Evolutionary conservation across 1,140 invertebrate species (phyloP), one percentile per base, ranked within the genome.

Genomic region (Drosophila suzukii): DNA sequence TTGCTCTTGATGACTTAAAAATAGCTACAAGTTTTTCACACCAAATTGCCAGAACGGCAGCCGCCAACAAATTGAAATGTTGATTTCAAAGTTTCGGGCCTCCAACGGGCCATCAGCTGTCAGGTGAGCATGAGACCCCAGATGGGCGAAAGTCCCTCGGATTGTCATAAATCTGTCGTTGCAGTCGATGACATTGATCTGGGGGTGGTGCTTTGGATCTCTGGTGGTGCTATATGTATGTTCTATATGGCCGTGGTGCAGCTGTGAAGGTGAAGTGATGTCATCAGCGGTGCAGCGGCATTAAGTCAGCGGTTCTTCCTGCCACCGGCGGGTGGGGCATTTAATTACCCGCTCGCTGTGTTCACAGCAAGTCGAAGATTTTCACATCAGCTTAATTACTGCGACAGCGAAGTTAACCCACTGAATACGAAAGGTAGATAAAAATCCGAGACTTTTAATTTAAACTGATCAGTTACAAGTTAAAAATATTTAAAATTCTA

Each of bases 1-100:
- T 6, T 44, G 61, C 30, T 41, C 43, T 44, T 71, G 68, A 72
- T 71, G 68, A 71, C 65, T 81, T 86, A 83, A 79, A 86, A 80
- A 86, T 86, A 86, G 60, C 71, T 65, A 41, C 60, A 83, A 88
- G 82, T 88, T 89, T 83, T 89, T 88, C 83, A 86, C 83, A 86
- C 79, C 79, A 73, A 83, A 79, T 88, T 75, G 65, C 66, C 56
- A 51, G 47, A 27, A 72, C 53, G 57, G 61, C 61, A 57, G 55
- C 56, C 66, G 72, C 38, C 82, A 89, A 76, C 80, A 83, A 89
- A 89, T 86, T 86, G 84, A 86, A 80, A 86, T 86, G 72, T 86
- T 80, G 78, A 88, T 88, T 89, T 80, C 83, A 83, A 89, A 82
- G 75, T 72, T 62, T 82, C 70, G 78, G 50, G 11, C 12, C 67